Base-by-base conservation (phyloP, 2,113 vertebrate genomes). In the Phylloscopus trochiloides region DNA sequence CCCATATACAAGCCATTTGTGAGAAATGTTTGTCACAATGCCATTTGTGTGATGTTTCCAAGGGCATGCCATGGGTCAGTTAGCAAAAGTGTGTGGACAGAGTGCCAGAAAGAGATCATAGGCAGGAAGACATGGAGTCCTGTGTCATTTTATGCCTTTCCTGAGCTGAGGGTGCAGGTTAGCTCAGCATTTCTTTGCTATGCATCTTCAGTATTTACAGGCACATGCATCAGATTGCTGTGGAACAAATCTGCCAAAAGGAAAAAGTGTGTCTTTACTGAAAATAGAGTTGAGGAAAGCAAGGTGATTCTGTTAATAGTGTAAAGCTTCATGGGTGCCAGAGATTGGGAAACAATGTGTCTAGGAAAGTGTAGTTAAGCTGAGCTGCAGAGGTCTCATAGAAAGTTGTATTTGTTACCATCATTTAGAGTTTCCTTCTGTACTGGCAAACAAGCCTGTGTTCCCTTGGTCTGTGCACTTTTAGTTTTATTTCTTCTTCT, bases 351-450 rank as follows among this genome's bases (percentile, higher is more conserved):
- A 88, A 45, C 65, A 47, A 20, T 59, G 47, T 75, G 50, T 91
- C 74, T 80, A 32, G 32, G 50, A 66, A 77, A 72, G 61, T 18
- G 50, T 40, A 29, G 47, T 91, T 94, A 31, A 26, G 22, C 61
- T 38, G 76, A 90, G 48, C 45, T 77, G 38, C 40, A 42, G 82
- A 34, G 54, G 7, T 58, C 51, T 2, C 3, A 65, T 85, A 52
- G 55, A 79, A 91, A 61, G 58, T 75, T 94, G 5, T 65, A 70
- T 87, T 93, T 88, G 52, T 86, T 88, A 45, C 59, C 70, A 43
- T 84, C n/a, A 21, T 54, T 86, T 79, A 50, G 70, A 58, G 68
- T 45, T 91, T 70, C 54, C 61, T 77, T 87, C 34, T 77, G 17
- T 63, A 17, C n/a, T 68, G 71, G 62, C 52, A 52, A 52, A 59